phyloP scores from a whole-genome alignment of 1,140 invertebrate species.

The Diachasma alloeum region DNA sequence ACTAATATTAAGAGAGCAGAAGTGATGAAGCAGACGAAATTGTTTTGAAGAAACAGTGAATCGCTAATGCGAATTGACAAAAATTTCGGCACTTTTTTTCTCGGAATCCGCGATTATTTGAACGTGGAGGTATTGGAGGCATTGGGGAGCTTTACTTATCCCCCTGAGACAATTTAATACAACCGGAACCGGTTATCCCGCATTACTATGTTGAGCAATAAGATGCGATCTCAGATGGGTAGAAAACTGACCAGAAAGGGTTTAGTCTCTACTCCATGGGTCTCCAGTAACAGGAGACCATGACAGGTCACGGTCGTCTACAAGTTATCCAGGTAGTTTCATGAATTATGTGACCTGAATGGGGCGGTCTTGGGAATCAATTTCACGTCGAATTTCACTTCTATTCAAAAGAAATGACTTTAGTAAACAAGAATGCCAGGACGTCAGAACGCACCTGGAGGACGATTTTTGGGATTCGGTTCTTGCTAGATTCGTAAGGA shows the following conservation, averaged over 20 bases:
- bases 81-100: no score
- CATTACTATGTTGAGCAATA: background rate
- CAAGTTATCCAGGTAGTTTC: background rate
- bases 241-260: conserved; percentile 28
- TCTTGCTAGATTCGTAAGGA: background rate
- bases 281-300: conserved; percentile 24
- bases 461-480: conserved; percentile 10
- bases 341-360: background rate
- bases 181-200: no score
- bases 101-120: no score
- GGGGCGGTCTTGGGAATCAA: background rate
- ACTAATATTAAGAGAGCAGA: conserved; percentile 32
- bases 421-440: conserved; percentile 42
- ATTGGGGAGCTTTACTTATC: no score
- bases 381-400: conserved; percentile 30
- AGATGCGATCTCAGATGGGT: background rate
- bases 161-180: no score
- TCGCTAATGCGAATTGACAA: no score
- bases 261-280: conserved; percentile 26
- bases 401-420: conserved; percentile 34
- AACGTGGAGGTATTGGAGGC: no score
- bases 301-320: background rate
- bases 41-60: background rate
- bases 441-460: background rate
- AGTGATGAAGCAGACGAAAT: conserved; percentile 15